A percentile compares a stretch with the other conserved stretches of the same genome.
These are phyloP conservation scores for Rattus rattus DNA, from an alignment of 2,113 vertebrate genomes.

Conservation along the genomic window DNA sequence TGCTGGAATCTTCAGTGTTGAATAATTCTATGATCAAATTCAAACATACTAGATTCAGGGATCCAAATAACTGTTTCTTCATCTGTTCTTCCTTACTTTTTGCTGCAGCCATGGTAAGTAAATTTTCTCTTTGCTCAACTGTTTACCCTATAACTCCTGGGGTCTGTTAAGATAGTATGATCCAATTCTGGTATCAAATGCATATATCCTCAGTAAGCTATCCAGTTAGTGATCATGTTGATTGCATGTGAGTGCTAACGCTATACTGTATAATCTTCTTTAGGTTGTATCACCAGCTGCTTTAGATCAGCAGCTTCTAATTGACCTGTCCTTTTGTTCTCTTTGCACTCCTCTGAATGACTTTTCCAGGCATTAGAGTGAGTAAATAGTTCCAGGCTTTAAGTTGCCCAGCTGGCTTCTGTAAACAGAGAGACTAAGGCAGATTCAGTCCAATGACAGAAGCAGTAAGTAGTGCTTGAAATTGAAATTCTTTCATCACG, in stretches of 20 bases:
- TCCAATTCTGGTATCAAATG: slow-evolving; percentile 19
- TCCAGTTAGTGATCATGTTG: slow-evolving; percentile 51
- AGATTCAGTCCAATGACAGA: slow-evolving; percentile 24
- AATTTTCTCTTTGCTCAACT: slow-evolving; percentile 11
- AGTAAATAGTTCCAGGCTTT: slow-evolving; percentile 51
- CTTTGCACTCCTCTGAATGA: slow-evolving; percentile 28
- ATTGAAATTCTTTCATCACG: neutral
- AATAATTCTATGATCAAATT: neutral
- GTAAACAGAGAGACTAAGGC: slow-evolving; percentile 56
- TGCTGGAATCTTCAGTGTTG: neutral
- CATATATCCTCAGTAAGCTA: slow-evolving; percentile 36
- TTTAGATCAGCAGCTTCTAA: neutral
- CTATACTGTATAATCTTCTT: neutral
- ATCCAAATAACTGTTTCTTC: neutral
- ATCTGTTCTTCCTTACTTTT: neutral
- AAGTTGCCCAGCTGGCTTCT: slow-evolving; percentile 52
- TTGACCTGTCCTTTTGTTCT: slow-evolving; percentile 26
- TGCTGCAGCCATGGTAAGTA: neutral
- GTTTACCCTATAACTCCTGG: neutral
- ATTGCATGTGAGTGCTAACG: slow-evolving; percentile 34
- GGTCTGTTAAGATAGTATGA: slow-evolving; percentile 1
- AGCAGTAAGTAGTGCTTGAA: neutral
- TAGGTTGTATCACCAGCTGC: neutral
- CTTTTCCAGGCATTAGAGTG: slow-evolving; percentile 52
- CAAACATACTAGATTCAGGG: neutral